Base-by-base conservation (phyloP, 2,888 invertebrate genomes). In the Parelbella ahira region DNA sequence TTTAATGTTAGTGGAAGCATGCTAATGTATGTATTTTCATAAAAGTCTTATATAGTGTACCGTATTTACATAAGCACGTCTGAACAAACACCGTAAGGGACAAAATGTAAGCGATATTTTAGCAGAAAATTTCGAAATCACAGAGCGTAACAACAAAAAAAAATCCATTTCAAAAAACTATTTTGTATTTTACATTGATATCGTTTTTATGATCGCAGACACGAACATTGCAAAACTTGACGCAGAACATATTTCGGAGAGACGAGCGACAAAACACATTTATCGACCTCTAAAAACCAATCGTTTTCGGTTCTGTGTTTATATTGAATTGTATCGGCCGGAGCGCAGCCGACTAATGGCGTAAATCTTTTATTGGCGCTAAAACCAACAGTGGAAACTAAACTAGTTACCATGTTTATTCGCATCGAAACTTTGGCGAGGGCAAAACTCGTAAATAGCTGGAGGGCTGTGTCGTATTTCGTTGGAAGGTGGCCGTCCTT, bases 401-500 rank as follows among this genome's bases (percentile, higher is more conserved):
- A 42, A 36, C 42, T 34, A 42, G 36, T 29, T 18, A 12, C 21
- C 13, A 45, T 55, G 53, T 56, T 51, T 53, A 62, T 55, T 52
- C 48, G 28, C 47, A 50, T 53, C 50, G 49, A 50, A 68, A 65
- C 50, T 60, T 55, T 56, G 48, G 47, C 47, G 34, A 52, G 51
- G 60, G 56, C 62, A 65, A 60, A 65, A 58, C 59, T 59, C 68
- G 72, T 79, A 76, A 78, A 79, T 68, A 68, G 53, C 42, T 44
- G 47, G 56, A 52, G 61, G 60, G 49, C 53, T 51, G 52, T 58
- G 52, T 63, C 73, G 73, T 82, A 82, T 77, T 71, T 83, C 62
- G 76, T 56, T 52, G 63, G 69, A 74, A 69, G 76, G 79, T 68
- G 60, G 67, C 60, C 79, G 73, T 82, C 60, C 64, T 49, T 82